Conservation (phyloP, 2,888 invertebrate genomes). For the Cheilosia vernalis region DNA sequence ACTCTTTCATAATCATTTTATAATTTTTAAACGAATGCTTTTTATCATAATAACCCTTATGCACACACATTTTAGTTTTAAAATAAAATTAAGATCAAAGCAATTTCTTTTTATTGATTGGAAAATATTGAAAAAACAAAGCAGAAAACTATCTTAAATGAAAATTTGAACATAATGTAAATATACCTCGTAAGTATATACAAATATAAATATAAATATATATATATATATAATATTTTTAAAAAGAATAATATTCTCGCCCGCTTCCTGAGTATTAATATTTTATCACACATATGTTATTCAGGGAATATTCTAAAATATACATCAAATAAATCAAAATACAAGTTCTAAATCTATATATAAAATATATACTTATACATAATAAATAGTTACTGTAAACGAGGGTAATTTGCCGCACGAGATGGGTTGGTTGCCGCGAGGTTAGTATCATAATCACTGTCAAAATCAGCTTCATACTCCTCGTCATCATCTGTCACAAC, state of each 20-base stretch:
- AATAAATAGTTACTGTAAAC: not conserved
- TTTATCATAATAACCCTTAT: conserved; percentile 1
- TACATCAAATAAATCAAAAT: conserved; percentile 36
- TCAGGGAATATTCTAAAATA: conserved; percentile 62
- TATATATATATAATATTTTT: conserved; percentile 5
- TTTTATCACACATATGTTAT: conserved; percentile 52
- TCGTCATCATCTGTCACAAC: no score
- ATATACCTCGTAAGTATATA: conserved; percentile 49
- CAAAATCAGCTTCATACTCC: no score
- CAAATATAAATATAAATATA: not conserved
- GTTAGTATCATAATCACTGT: not conserved
- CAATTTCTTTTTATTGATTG: conserved; percentile 28
- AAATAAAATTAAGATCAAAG: conserved; percentile 10
- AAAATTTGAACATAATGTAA: conserved; percentile 35
- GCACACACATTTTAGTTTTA: conserved; percentile 8
- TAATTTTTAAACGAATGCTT: conserved; percentile 10
- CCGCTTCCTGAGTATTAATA: conserved; percentile 51
- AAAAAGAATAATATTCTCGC: conserved; percentile 22
- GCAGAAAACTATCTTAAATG: not conserved
- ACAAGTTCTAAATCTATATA: conserved; percentile 23
- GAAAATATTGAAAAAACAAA: not conserved
- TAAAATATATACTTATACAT: conserved; percentile 8
- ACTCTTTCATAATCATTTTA: conserved; percentile 6
- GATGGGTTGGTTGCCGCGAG: conserved; percentile 18
- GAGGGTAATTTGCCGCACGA: not conserved